Conservation (phyloP, 2,797 vertebrate genomes). For the Zalophus californianus region DNA sequence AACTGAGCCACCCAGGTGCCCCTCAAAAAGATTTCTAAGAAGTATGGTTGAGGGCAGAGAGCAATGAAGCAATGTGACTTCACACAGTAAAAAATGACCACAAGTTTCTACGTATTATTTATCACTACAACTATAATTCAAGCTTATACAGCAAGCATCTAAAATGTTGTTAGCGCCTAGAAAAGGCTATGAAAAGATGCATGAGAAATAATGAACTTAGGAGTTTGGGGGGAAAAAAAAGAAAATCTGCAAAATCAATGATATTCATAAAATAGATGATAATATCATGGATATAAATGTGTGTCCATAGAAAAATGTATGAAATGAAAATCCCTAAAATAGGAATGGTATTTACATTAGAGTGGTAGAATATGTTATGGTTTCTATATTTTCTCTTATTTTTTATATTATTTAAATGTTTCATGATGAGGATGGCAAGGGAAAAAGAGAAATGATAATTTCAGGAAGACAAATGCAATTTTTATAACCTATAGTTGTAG, state of each 20-base stretch:
- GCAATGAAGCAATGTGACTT: not conserved
- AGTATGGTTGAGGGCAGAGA: not conserved
- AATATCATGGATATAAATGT: not conserved
- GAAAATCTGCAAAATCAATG: not conserved
- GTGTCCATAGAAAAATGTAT: not conserved
- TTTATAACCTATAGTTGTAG: not conserved
- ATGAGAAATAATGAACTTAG: not conserved
- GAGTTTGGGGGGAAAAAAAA: not conserved
- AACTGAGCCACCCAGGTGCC: too few relatives aligned
- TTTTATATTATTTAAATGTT: not conserved
- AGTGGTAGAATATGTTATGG: not conserved
- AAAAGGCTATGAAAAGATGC: not conserved
- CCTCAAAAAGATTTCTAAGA: not conserved
- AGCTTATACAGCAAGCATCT: not conserved
- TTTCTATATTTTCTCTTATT: not conserved
- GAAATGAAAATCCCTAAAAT: conserved; percentile 1
- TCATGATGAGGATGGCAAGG: not conserved
- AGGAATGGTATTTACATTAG: not conserved
- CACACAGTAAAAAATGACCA: not conserved
- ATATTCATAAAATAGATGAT: not conserved
- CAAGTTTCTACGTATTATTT: not conserved
- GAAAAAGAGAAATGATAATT: not conserved
- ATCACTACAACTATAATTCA: not conserved
- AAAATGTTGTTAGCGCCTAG: not conserved
- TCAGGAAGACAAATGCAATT: not conserved